These are phyloP conservation scores for Meleagris gallopavo DNA, from an alignment of 2,113 vertebrate genomes.

Conservation along the genomic window DNA sequence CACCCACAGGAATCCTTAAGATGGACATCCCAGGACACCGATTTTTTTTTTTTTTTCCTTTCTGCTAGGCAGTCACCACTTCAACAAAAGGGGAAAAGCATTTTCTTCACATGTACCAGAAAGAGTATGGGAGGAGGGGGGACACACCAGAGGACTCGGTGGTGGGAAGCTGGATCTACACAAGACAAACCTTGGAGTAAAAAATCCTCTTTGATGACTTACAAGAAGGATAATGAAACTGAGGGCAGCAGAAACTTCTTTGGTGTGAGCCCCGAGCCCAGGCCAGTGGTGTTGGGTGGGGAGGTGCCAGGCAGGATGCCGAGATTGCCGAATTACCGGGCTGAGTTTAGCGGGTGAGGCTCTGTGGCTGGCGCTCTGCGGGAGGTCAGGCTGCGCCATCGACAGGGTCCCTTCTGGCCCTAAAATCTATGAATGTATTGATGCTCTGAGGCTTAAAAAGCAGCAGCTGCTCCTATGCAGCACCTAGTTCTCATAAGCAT, in stretches of 20 bases:
- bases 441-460: conserved; percentile 69
- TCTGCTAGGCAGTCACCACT: background rate
- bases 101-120: background rate
- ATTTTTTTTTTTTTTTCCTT: background rate
- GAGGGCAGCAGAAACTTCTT: background rate
- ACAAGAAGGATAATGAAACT: background rate
- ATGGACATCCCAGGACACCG: conserved; percentile 1
- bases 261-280: accelerated
- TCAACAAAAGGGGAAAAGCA: background rate
- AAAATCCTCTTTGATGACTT: background rate
- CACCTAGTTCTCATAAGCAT: conserved; percentile 69
- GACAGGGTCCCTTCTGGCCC: conserved; percentile 62
- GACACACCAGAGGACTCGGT: background rate
- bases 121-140: background rate
- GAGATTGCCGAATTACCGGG: background rate
- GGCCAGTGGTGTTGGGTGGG: background rate
- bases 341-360: background rate
- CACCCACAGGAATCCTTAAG: background rate
- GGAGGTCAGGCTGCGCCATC: conserved; percentile 4
- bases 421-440: conserved; percentile 71
- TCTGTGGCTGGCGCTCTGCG: background rate
- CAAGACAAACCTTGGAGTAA: background rate
- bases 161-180: background rate
- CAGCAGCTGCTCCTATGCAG: conserved; percentile 71
- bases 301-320: background rate